A percentile compares a stretch with the other conserved stretches of the same genome.
Evolutionary conservation across 2,113 vertebrate genomes (phyloP).

Genomic region (Sebastes schlegelii): DNA sequence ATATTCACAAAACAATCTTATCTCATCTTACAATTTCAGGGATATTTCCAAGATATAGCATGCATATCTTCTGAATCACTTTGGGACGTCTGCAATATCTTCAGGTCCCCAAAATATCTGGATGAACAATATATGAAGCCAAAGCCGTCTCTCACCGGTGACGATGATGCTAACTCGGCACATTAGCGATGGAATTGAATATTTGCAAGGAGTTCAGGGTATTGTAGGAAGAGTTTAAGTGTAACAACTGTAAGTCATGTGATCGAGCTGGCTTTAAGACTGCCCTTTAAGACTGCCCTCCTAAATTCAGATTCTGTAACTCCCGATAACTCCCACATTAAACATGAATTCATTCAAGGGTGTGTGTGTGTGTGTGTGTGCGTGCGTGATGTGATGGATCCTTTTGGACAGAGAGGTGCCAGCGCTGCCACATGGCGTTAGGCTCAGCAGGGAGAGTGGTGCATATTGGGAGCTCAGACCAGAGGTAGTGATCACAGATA

Average conservation of each 20-base stretch:
- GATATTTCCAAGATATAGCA: too few relatives aligned
- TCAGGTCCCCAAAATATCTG: too few relatives aligned
- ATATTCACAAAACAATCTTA: too few relatives aligned
- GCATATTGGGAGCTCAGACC: constrained; percentile 84
- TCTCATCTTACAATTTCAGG: too few relatives aligned
- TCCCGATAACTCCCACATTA: constrained; percentile 18
- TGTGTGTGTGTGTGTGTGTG: constrained; percentile 1
- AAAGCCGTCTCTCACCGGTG: too few relatives aligned
- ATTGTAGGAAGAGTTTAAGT: too few relatives aligned
- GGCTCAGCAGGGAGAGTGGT: constrained; percentile 82
- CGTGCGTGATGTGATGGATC: constrained; percentile 81
- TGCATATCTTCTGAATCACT: too few relatives aligned
- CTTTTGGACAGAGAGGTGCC: constrained; percentile 86
- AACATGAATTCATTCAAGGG: constrained; percentile 17
- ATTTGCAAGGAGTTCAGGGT: too few relatives aligned
- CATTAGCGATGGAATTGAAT: too few relatives aligned
- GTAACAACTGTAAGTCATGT: not conserved
- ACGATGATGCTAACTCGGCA: too few relatives aligned
- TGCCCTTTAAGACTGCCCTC: not conserved
- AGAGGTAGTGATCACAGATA: constrained; percentile 82
- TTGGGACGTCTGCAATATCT: too few relatives aligned
- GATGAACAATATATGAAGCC: too few relatives aligned
- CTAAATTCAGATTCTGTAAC: constrained; percentile 1
- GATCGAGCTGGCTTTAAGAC: constrained; percentile 20
- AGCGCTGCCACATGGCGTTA: constrained; percentile 85